Conservation (phyloP, 2,113 vertebrate species). For the Microcebus ravelobensis region DNA sequence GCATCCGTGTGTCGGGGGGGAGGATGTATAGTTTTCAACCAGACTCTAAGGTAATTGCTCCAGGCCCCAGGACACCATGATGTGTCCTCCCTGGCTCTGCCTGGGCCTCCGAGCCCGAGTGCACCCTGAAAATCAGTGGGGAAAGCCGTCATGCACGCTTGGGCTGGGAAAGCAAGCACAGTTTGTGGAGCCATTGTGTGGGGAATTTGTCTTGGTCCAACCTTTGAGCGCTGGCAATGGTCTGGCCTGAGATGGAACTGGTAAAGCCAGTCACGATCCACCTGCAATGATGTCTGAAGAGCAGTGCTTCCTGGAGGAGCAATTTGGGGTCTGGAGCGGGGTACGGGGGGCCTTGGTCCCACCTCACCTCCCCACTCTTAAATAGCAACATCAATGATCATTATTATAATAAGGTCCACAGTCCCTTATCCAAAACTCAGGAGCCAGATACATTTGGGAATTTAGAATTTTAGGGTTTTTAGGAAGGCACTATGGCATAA, state of each 20-base stretch:
- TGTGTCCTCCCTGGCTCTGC: neutral
- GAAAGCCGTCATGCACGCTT: accelerated
- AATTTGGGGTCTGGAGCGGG: accelerated
- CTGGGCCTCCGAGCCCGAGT: neutral
- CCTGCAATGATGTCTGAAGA: neutral
- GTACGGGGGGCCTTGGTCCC: neutral
- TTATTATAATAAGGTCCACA: neutral
- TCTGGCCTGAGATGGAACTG: neutral
- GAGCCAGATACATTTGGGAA: neutral
- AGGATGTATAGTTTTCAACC: neutral
- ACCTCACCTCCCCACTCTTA: too few species aligned
- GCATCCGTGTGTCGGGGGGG: neutral
- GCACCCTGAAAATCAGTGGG: neutral
- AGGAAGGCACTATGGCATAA: neutral
- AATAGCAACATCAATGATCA: neutral
- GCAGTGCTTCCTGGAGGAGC: neutral
- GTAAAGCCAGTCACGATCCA: accelerated
- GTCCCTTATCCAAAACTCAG: neutral
- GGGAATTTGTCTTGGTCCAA: neutral
- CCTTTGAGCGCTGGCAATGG: accelerated
- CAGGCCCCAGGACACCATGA: neutral
- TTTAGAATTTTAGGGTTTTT: neutral
- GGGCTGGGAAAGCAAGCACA: neutral
- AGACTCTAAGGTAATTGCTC: neutral
- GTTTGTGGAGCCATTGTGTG: neutral